Evolutionary conservation across 1,140 invertebrate genomes (phyloP), one percentile per base, ranked within the genome.

Genomic region (Atta colombica): DNA sequence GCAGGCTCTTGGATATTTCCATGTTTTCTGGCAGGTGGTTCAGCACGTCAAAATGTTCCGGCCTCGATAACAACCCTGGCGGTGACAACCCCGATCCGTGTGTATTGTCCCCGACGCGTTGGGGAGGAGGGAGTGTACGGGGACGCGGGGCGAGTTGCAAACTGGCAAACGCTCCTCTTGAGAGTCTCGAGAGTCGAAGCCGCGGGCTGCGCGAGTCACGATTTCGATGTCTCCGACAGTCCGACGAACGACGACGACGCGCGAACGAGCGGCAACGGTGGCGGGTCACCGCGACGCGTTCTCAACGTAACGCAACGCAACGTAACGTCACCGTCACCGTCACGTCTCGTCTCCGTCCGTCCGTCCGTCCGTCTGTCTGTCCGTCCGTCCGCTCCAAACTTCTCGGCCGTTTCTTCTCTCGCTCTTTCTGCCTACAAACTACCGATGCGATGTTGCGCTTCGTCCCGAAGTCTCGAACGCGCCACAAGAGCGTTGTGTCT

Each of bases 1-100:
- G 96, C 92, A 97, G 95, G 92, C 96, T 95, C 93, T 96, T 96
- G 68, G 96, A 96, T 91, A 97, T 96, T 95, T 97, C 96, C 96
- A 97, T 96, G 84, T 92, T 94, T 91, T 66, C 77, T 21, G 60
- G 68, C 53, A 66, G 75, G 63, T 88, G 87, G 58, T 71, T 45
- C 51, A 68, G 53, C 82, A 80, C 89, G 82, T 61, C 18, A 18
- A 82, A 25, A 51, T 18, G 6, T 60, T 74, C 69, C 88, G 87
- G 77, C 53, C 72, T 88, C 78, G 84, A 68, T 80, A 69, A 78
- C 86, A 77, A 75, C 88, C 88, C 84, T 86, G 66, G 66, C 77
- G 65, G 77, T 74, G 60, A 68, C 88, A 69, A 69, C 85, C 88
- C 85, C 87, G 72, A 77, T 72, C 69, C 65, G 74, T 53, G 4